phyloP scores from a whole-genome alignment of 2,797 vertebrate genomes.

The Gobio occitaniae region DNA sequence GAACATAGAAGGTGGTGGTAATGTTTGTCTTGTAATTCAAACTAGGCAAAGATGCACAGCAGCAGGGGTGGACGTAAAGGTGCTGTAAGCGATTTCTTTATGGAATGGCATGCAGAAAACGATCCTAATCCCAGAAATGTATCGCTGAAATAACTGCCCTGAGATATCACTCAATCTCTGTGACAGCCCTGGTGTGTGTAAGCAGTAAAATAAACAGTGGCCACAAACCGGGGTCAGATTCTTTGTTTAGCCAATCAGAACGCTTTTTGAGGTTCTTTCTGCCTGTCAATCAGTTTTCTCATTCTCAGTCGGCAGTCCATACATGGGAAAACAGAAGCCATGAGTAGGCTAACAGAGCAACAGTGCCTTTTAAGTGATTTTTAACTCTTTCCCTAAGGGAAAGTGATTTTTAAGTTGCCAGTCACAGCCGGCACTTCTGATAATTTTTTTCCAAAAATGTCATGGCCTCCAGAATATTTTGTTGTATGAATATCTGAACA shows the following conservation, averaged over 20 bases:
- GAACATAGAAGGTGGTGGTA: not conserved
- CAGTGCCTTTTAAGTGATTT: no score
- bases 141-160: not conserved
- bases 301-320: not conserved
- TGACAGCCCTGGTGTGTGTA: not conserved
- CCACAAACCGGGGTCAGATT: not conserved
- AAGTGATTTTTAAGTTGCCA: no score
- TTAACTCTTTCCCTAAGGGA: no score
- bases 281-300: not conserved
- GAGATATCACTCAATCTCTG: not conserved
- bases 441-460: no score
- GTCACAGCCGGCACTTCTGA: no score
- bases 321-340: not conserved
- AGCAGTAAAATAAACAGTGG: not conserved
- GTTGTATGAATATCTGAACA: no score
- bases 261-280: not conserved
- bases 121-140: no score
- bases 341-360: not conserved
- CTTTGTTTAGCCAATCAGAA: not conserved
- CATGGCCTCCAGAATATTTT: no score
- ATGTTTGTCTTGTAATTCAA: slow-evolving; percentile 17
- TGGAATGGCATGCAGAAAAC: slow-evolving; percentile 9
- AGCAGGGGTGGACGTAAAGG: slow-evolving; percentile 1
- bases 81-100: not conserved
- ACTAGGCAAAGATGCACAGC: not conserved